These are phyloP conservation scores for Lepidochrysops patricia DNA, from an alignment of 2,888 invertebrate genomes.

Conservation along the genomic window DNA sequence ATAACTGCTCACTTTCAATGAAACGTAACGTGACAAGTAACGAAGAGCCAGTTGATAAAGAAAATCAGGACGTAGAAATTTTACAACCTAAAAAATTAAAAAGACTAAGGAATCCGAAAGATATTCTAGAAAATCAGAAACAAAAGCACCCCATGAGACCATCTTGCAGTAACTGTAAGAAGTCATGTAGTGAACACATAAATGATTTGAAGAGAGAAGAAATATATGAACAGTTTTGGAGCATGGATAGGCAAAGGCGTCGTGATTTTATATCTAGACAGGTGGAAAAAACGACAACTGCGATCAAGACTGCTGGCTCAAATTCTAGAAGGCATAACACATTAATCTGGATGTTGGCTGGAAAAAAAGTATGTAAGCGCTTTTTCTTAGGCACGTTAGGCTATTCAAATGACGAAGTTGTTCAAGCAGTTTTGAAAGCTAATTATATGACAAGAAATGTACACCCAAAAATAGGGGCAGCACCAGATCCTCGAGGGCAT, in stretches of 20 bases:
- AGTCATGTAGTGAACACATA: too few species aligned
- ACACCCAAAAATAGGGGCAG: slow-evolving; percentile 3
- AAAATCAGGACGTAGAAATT: too few species aligned
- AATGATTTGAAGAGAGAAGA: slow-evolving; percentile 6
- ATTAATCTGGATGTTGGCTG: background rate
- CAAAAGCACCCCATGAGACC: too few species aligned
- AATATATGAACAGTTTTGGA: background rate
- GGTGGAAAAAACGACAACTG: background rate
- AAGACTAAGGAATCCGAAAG: too few species aligned
- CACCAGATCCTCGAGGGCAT: background rate
- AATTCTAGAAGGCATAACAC: slow-evolving; percentile 1
- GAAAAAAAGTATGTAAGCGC: background rate
- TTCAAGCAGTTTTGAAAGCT: slow-evolving; percentile 1
- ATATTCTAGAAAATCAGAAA: too few species aligned
- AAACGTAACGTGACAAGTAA: too few species aligned
- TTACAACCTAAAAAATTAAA: too few species aligned
- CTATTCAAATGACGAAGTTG: background rate
- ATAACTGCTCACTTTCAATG: too few species aligned
- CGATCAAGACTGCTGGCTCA: background rate
- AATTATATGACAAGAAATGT: background rate
- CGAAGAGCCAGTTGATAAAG: too few species aligned
- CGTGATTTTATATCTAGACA: slow-evolving; percentile 8
- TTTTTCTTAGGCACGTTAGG: slow-evolving; percentile 1
- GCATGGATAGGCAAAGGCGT: background rate
- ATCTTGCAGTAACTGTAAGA: too few species aligned